Evolutionary conservation across 2,113 vertebrate species (phyloP).

Genomic region (Pelusios castaneus): DNA sequence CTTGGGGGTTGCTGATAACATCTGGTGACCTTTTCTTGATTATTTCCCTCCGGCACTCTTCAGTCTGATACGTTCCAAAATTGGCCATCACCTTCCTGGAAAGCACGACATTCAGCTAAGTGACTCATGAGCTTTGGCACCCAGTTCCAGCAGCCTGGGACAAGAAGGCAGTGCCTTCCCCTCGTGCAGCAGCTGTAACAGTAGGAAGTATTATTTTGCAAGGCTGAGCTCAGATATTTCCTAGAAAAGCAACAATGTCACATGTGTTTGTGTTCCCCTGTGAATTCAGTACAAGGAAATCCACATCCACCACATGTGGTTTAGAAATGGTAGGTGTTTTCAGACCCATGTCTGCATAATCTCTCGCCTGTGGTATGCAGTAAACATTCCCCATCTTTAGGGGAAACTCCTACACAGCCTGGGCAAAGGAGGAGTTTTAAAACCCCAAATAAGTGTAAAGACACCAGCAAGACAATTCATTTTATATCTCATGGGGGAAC

Average conservation of each 20-base stretch:
- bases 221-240: constrained; percentile 61
- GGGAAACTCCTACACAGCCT: constrained; percentile 66
- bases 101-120: constrained; percentile 40
- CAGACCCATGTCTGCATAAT: constrained; percentile 57
- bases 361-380: constrained; percentile 63
- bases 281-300: constrained; percentile 64
- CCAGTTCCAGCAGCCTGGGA: constrained; percentile 25
- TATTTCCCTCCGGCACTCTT: constrained; percentile 2
- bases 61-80: constrained; percentile 21
- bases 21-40: constrained; percentile 50
- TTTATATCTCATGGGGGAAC: constrained; percentile 36
- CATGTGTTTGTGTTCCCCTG: constrained; percentile 69
- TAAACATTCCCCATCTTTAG: constrained; percentile 70
- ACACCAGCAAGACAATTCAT: constrained; percentile 17
- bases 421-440: constrained; percentile 47
- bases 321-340: constrained; percentile 70
- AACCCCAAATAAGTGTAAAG: constrained; percentile 37
- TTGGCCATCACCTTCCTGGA: constrained; percentile 68
- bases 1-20: constrained; percentile 32
- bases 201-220: constrained; percentile 71
- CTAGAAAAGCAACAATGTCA: constrained; percentile 71
- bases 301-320: constrained; percentile 63
- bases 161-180: constrained; percentile 44
- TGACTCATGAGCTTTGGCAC: constrained; percentile 62
- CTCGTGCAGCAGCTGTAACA: constrained; percentile 18